Conservation (phyloP, 2,113 vertebrate species). For the Amphiprion ocellaris region DNA sequence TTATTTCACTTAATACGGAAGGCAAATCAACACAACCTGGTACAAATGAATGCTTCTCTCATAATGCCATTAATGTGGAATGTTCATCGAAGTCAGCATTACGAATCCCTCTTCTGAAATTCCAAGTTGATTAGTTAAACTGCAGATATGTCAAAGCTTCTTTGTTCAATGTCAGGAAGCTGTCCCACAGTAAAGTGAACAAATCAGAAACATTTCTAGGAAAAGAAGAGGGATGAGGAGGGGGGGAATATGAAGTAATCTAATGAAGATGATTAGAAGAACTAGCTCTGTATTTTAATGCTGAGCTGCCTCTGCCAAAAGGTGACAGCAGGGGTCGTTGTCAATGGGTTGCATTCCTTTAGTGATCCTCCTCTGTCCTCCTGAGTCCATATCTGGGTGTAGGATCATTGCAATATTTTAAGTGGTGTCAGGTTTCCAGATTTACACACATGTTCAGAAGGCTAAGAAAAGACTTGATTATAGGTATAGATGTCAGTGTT, state of each 20-base stretch:
- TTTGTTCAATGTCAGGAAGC: constrained; percentile 33
- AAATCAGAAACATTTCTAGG: constrained; percentile 41
- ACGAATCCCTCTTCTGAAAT: constrained; percentile 37
- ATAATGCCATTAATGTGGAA: not conserved
- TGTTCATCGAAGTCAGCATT: not conserved
- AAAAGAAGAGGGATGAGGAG: not conserved
- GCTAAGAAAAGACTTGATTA: not conserved
- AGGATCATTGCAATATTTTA: constrained; percentile 33
- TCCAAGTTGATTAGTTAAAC: constrained; percentile 54
- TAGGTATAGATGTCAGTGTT: not conserved
- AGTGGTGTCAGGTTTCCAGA: constrained; percentile 28
- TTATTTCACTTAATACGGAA: not conserved
- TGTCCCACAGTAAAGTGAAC: constrained; percentile 12
- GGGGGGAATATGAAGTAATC: constrained; percentile 29
- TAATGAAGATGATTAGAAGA: constrained; percentile 46
- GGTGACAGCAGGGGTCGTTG: constrained; percentile 49
- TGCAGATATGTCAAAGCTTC: constrained; percentile 41
- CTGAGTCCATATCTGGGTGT: constrained; percentile 47
- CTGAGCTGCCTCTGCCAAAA: constrained; percentile 18
- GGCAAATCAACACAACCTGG: not conserved
- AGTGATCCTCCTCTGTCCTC: constrained; percentile 39
- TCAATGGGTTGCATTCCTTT: constrained; percentile 53
- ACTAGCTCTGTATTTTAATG: constrained; percentile 37
- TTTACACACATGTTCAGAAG: constrained; percentile 16
- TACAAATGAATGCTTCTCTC: not conserved